Evolutionary conservation across 2,113 vertebrate species (phyloP), one percentile per base, ranked within the genome.

Genomic region (Psammodynastes pulverulentus): DNA sequence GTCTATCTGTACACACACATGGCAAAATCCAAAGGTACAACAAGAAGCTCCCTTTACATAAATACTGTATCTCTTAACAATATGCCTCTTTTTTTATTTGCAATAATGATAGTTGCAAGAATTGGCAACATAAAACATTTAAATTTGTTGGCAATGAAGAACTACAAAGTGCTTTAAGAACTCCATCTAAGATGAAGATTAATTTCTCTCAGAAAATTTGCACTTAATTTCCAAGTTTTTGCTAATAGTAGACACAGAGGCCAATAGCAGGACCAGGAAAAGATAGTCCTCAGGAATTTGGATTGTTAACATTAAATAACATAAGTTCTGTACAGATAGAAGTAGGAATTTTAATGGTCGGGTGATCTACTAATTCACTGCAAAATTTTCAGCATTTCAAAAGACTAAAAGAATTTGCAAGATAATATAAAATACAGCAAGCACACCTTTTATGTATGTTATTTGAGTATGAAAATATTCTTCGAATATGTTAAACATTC

Each of bases 91-190:
- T 95, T 95, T 95, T 96, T 97, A 96, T 96, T 96, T 96, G 97
- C 97, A 97, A 94, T 97, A 92, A 90, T 96, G 58, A 95, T 92
- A 95, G 96, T 89, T 97, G 97, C 97, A 98, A 96, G 95, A 96
- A 95, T 97, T 98, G 98, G 98, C 98, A 98, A 98, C 96, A 96
- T 96, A 97, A 97, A 98, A 97, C 96, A 96, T 96, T 92, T 96
- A 97, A 97, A 96, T 97, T 96, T 97, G 97, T 99, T 98, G 98
- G 98, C 98, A 99, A 98, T 98, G 96, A 98, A 98, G 98, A 98
- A 98, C 97, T 98, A 98, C 98, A 99, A 99, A 99, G 99, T 99
- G 99, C 99, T 99, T 98, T 97, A 96, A 97, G 97, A 95, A 49
- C 97, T 97, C 98, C 97, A 97, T 96, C 97, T 91, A 95, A 94